phyloP scores from a whole-genome alignment of 2,888 invertebrate genomes.

The Amphiduros pacificus region DNA sequence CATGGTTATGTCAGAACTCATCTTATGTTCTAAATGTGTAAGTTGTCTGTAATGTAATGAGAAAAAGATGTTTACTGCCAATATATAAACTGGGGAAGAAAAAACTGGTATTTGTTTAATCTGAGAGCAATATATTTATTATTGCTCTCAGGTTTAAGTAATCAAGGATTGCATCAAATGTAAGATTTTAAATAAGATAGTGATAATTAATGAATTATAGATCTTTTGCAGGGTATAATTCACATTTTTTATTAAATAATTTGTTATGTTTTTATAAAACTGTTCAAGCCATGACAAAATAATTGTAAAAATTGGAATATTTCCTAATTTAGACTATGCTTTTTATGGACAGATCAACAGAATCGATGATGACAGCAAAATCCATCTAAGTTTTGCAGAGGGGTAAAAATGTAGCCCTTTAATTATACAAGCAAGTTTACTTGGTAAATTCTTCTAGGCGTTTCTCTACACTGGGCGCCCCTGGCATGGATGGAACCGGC shows the following conservation, averaged over 20 bases:
- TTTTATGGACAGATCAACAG: too few relatives aligned
- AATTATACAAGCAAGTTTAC: slow-evolving; percentile 37
- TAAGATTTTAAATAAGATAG: neutral
- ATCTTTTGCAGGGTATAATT: neutral
- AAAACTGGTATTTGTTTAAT: too few relatives aligned
- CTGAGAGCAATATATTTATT: too few relatives aligned
- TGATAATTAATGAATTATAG: neutral
- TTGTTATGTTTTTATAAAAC: neutral
- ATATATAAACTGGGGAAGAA: too few relatives aligned
- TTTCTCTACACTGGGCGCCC: slow-evolving; percentile 44
- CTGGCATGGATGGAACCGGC: slow-evolving; percentile 14
- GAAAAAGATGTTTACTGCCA: neutral
- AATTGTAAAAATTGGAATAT: too few relatives aligned
- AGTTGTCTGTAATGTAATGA: slow-evolving; percentile 37
- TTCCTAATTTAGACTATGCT: too few relatives aligned
- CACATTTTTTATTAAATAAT: neutral
- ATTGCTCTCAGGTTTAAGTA: too few relatives aligned
- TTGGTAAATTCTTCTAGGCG: slow-evolving; percentile 50
- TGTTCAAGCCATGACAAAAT: too few relatives aligned
- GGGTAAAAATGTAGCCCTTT: too few relatives aligned
- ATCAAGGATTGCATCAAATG: too few relatives aligned
- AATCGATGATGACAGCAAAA: too few relatives aligned
- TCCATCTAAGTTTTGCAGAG: too few relatives aligned
- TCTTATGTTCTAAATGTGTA: slow-evolving; percentile 52
- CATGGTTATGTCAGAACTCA: slow-evolving; percentile 54